Evolutionary conservation across 2,888 invertebrate species (phyloP), one percentile per base, ranked within the genome.

Genomic region (Oxyteleia sp.): DNA sequence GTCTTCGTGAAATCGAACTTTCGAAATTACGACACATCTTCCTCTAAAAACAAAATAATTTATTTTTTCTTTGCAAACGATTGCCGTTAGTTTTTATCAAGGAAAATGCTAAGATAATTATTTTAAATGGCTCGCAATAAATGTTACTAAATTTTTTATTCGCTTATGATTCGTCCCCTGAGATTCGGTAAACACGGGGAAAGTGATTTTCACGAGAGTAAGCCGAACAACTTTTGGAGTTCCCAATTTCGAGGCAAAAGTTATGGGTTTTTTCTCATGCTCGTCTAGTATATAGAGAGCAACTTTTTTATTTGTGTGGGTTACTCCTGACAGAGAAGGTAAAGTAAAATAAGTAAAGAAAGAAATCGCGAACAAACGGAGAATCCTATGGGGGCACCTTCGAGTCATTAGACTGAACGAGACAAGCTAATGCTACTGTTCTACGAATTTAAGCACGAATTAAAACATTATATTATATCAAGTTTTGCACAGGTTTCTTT

Each of bases 351-450:
- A 69, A 72, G 69, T 78, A 80, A 81, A 66, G 82, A 88, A 91
- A 92, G 90, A 92, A 91, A 90, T 90, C 91, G 87, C 88, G 90
- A 89, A 85, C 85, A 88, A 89, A 88, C 87, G 87, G 85, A 86
- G 84, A 90, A 89, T 89, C 90, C 90, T 89, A 87, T 90, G 91
- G 91, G 90, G 89, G 89, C 87, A 88, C 87, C 85, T 87, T 86
- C 88, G 90, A 87, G 89, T 90, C 91, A 91, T 92, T 92, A 91
- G 91, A 88, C 88, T 87, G 86, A 87, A 85, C 88, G 85, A 85
- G 84, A 86, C 84, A 88, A 81, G 78, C 87, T 87, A 87, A 88
- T 90, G 89, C 89, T 85, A 86, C 89, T 87, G 87, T 74, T 87
- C 87, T 76, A 64, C 80, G 87, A 89, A 89, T 89, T 88, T 88